Percentiles rank a stretch among this genome's conserved stretches.
These are phyloP conservation scores for Diacarnus erythraeanus DNA, from an alignment of 37 sponge, comb jelly and placozoan genomes.

Conservation along the genomic window DNA sequence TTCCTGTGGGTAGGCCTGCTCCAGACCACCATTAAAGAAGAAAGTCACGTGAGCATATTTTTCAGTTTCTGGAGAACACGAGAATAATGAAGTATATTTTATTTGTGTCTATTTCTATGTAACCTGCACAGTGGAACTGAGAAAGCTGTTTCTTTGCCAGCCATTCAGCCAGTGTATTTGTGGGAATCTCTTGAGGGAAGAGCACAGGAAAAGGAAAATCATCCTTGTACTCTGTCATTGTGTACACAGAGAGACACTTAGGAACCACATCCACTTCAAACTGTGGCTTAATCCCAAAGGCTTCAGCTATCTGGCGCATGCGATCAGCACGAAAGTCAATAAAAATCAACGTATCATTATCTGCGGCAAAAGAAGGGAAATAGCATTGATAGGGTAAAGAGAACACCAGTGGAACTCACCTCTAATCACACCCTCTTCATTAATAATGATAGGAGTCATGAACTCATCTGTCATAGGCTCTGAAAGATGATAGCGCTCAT, in stretches of 20 bases:
- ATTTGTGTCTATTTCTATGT: neutral
- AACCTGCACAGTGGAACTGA: constrained; percentile 96
- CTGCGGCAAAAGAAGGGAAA: too few relatives aligned
- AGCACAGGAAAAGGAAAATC: constrained; percentile 85
- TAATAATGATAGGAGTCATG: constrained; percentile 88
- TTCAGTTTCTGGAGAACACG: constrained; percentile 83
- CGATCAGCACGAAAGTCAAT: constrained; percentile 94
- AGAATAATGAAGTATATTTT: neutral
- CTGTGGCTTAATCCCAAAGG: constrained; percentile 91
- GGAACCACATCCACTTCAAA: constrained; percentile 75
- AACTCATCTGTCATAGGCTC: constrained; percentile 85
- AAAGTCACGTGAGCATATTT: constrained; percentile 99
- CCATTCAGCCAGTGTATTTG: constrained; percentile 91
- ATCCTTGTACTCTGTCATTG: constrained; percentile 95
- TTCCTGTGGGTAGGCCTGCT: constrained; percentile 75
- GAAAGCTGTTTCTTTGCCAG: constrained; percentile 70
- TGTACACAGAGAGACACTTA: constrained; percentile 49
- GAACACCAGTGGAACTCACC: constrained; percentile 27
- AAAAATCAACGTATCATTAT: constrained; percentile 91
- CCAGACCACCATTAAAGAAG: constrained; percentile 97
- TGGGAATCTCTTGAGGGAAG: constrained; percentile 82
- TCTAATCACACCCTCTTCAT: constrained; percentile 75
- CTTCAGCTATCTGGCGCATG: constrained; percentile 95
- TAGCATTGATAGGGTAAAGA: too few relatives aligned
- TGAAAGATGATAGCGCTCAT: constrained; percentile 15